Percentiles rank a stretch among this genome's conserved stretches.
These are phyloP conservation scores for Pycnonotus jocosus DNA, from an alignment of 2,113 vertebrate genomes.

Conservation along the genomic window DNA sequence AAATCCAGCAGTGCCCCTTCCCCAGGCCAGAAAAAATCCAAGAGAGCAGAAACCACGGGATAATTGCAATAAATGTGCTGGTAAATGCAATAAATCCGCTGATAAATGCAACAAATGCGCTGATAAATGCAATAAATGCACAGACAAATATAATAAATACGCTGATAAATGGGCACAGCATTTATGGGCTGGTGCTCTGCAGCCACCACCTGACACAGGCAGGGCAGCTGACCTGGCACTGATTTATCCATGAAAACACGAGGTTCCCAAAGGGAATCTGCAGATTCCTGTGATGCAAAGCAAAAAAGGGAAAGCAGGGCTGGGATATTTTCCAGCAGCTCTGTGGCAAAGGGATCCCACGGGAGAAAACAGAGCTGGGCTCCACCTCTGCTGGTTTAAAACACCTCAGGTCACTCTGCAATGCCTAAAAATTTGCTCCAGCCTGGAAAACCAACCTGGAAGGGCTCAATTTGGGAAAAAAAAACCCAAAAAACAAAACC, in stretches of 20 bases:
- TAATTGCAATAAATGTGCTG: neutral
- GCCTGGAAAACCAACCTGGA: neutral
- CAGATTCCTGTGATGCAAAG: fast-evolving
- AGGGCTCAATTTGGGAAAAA: fast-evolving
- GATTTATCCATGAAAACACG: neutral
- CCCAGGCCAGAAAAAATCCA: neutral
- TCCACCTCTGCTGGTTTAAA: neutral
- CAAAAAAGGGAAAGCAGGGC: neutral
- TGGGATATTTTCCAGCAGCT: neutral
- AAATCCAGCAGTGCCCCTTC: neutral
- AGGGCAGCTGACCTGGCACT: neutral
- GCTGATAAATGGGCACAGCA: neutral
- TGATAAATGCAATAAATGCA: neutral
- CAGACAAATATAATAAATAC: fast-evolving
- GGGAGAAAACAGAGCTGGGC: neutral
- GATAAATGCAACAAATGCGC: neutral
- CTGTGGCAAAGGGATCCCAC: neutral
- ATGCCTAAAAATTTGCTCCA: neutral
- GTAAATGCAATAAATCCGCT: fast-evolving
- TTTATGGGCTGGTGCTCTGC: neutral
- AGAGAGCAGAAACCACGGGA: neutral
- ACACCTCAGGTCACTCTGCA: neutral
- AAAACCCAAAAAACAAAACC: too few species aligned
- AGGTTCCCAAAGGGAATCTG: neutral
- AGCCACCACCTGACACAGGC: neutral